A percentile compares a stretch with the other conserved stretches of the same genome.
Evolutionary conservation across 2,113 vertebrate species (phyloP).

Genomic region (Procavia capensis): DNA sequence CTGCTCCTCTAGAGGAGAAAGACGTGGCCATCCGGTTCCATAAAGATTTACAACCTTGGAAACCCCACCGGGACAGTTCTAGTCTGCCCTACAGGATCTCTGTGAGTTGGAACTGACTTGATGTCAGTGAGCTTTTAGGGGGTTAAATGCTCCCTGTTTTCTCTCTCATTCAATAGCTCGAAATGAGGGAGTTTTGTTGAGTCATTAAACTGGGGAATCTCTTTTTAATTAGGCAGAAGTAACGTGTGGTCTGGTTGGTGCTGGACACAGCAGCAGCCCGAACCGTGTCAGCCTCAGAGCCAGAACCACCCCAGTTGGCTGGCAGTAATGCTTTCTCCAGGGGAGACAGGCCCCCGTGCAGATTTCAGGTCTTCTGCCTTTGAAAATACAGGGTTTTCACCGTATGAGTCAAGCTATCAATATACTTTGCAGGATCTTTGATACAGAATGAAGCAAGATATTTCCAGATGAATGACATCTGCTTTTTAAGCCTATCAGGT

Average conservation of each 20-base stretch:
- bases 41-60: no score
- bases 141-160: not conserved
- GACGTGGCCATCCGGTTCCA: no score
- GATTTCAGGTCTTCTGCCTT: not conserved
- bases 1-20: no score
- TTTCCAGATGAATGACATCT: not conserved
- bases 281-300: not conserved
- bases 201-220: not conserved
- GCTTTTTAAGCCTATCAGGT: not conserved
- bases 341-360: not conserved
- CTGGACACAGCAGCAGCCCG: not conserved
- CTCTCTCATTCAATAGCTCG: not conserved
- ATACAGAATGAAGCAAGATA: not conserved
- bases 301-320: not conserved
- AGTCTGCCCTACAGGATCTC: no score
- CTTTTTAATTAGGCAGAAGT: not conserved
- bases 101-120: no score
- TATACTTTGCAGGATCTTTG: not conserved
- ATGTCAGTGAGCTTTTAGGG: no score
- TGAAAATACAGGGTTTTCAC: not conserved
- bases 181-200: not conserved
- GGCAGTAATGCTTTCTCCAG: not conserved
- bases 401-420: not conserved
- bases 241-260: not conserved
- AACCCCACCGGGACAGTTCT: no score